Conservation (phyloP, 1,140 invertebrate species). For the Drosophila persimilis region DNA sequence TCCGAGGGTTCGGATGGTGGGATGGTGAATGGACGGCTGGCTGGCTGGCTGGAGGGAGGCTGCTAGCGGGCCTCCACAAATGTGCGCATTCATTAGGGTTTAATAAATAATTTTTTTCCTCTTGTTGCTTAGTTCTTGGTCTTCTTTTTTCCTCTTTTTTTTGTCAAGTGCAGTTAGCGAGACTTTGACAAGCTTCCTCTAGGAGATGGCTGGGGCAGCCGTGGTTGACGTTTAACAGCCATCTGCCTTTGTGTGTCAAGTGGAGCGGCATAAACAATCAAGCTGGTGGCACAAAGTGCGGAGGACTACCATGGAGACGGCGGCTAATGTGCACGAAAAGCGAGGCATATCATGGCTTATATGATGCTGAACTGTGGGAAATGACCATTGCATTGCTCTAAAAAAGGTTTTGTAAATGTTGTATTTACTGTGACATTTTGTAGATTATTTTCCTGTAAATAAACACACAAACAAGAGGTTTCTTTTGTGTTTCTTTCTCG, state of each 20-base stretch:
- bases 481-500: background rate
- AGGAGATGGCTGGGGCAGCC: background rate
- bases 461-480: background rate
- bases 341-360: background rate
- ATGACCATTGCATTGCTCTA: too few relatives aligned
- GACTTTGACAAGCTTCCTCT: conserved; percentile 47
- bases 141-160: conserved; percentile 17
- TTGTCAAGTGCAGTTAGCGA: conserved; percentile 46
- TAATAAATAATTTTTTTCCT: conserved; percentile 70
- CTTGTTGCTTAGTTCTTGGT: conserved; percentile 29
- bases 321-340: conserved; percentile 6
- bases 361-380: too few relatives aligned
- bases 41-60: background rate
- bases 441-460: too few relatives aligned
- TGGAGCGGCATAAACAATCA: conserved; percentile 38
- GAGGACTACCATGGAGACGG: conserved; percentile 16
- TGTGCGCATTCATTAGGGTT: conserved; percentile 77
- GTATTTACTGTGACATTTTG: too few relatives aligned
- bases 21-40: conserved; percentile 1
- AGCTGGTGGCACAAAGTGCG: background rate
- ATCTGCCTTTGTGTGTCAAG: conserved; percentile 49
- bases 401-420: too few relatives aligned
- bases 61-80: conserved; percentile 48
- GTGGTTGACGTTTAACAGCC: conserved; percentile 53
- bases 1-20: conserved; percentile 8